Percentiles rank a stretch among this genome's conserved stretches.
These are phyloP conservation scores for Ranitomeya variabilis DNA, from an alignment of 2,113 vertebrate genomes.

Conservation along the genomic window DNA sequence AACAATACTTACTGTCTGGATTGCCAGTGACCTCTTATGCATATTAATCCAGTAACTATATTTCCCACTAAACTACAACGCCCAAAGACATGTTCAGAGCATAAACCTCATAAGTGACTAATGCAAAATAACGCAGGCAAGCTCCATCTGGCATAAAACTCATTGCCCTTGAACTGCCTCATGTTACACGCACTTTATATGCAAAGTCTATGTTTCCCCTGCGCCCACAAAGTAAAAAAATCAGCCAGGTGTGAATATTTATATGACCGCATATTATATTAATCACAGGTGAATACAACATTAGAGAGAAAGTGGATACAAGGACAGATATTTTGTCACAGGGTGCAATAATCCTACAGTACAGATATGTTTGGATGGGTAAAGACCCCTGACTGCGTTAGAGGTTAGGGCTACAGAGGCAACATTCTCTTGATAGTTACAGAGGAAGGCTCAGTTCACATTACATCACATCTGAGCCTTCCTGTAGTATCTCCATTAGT, in stretches of 20 bases:
- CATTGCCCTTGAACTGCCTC: constrained; percentile 29
- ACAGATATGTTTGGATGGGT: not conserved
- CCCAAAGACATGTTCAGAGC: not conserved
- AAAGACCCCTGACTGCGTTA: not conserved
- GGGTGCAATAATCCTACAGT: not conserved
- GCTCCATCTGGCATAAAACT: constrained; percentile 5
- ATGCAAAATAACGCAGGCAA: constrained; percentile 16
- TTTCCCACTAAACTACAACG: not conserved
- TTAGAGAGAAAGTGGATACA: not conserved
- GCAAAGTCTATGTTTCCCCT: constrained; percentile 30
- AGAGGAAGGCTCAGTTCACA: too few species aligned
- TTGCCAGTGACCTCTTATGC: not conserved
- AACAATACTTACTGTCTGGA: not conserved
- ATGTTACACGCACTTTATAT: constrained; percentile 16
- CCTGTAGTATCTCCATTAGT: too few species aligned
- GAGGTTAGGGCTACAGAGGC: not conserved
- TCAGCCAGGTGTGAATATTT: constrained; percentile 29
- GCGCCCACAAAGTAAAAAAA: not conserved
- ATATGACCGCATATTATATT: not conserved
- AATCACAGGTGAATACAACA: not conserved
- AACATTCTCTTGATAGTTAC: too few species aligned
- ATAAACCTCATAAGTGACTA: constrained; percentile 22
- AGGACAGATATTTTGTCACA: not conserved
- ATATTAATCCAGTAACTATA: not conserved
- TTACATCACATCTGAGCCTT: too few species aligned